Evolutionary conservation across 53 echinoderm and acorn worm species (phyloP).

Genomic region (Crossaster papposus): DNA sequence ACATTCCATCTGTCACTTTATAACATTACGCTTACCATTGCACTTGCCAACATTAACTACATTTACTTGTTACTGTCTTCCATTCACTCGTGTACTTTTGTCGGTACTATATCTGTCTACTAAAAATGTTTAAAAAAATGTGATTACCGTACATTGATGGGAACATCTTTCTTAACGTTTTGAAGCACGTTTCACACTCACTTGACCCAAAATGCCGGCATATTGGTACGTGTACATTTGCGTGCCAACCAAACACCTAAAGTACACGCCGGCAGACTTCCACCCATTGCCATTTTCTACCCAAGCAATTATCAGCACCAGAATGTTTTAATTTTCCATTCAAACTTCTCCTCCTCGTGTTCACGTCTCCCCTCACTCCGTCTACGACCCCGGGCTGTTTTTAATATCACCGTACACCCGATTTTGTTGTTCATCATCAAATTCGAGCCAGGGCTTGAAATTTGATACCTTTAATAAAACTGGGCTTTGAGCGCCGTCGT

Average conservation of each 20-base stretch:
- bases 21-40: no score
- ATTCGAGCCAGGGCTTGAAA: background rate
- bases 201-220: background rate
- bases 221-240: background rate
- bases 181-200: background rate
- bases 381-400: background rate
- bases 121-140: background rate
- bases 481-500: background rate
- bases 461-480: conserved; percentile 18
- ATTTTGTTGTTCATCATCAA: background rate
- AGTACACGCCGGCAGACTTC: background rate
- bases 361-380: background rate
- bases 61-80: background rate
- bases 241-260: background rate
- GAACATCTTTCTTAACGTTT: background rate
- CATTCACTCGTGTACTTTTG: background rate
- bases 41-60: no score
- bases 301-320: background rate
- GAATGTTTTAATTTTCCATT: conserved; percentile 8
- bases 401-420: background rate
- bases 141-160: background rate
- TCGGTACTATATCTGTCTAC: background rate
- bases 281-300: background rate
- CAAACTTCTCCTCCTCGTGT: background rate
- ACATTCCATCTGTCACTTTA: no score